Conservation (phyloP, 2,888 invertebrate genomes). For the Congeria kusceri region DNA sequence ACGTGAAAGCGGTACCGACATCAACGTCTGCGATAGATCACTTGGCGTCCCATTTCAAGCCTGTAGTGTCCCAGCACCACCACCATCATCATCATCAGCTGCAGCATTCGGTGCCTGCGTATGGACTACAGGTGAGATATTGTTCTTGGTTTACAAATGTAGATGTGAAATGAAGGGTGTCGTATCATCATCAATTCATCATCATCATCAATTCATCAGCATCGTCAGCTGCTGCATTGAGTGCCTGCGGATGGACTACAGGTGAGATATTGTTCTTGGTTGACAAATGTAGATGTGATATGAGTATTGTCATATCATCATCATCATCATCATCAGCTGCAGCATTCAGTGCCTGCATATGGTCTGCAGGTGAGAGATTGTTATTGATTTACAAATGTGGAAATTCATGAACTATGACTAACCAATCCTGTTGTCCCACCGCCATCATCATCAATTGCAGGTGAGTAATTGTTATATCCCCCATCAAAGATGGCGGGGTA, state of each 20-base stretch:
- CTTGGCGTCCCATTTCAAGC: background rate
- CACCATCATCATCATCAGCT: slow-evolving; percentile 3
- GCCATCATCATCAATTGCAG: no score
- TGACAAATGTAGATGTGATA: no score
- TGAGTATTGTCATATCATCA: no score
- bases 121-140: slow-evolving; percentile 54
- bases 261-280: slow-evolving; percentile 32
- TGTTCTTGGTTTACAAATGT: no score
- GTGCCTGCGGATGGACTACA: slow-evolving; percentile 58
- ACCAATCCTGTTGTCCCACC: no score
- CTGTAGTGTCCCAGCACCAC: background rate
- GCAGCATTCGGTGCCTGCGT: slow-evolving; percentile 40
- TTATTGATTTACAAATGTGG: no score
- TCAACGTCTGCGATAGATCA: slow-evolving; percentile 3
- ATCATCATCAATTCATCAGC: no score
- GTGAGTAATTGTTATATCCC: no score
- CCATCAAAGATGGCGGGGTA: no score
- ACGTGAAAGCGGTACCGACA: slow-evolving; percentile 8
- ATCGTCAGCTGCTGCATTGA: slow-evolving; percentile 9
- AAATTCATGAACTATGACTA: no score
- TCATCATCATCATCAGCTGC: background rate
- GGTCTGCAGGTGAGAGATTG: slow-evolving; percentile 51
- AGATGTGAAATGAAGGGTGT: no score
- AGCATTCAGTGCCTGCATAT: slow-evolving; percentile 47
- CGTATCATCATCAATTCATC: no score